A percentile compares a stretch with the other conserved stretches of the same genome.
Evolutionary conservation across 2,113 vertebrate genomes (phyloP).

Genomic region (Megaleporinus macrocephalus): DNA sequence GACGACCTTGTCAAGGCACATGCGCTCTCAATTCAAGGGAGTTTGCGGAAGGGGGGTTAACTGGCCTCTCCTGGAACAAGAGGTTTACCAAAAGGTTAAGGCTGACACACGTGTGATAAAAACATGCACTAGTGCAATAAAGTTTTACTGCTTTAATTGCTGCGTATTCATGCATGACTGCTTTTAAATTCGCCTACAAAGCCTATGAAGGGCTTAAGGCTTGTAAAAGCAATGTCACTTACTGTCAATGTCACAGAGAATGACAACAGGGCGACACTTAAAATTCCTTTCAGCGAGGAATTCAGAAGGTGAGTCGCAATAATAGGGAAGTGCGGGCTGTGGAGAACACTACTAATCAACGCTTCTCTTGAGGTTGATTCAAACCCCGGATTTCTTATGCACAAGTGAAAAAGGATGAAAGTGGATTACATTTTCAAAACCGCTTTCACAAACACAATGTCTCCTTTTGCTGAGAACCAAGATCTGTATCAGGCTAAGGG

Average conservation of each 20-base stretch:
- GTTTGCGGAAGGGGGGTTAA: neutral
- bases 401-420: too few species aligned
- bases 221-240: constrained; percentile 33
- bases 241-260: constrained; percentile 7
- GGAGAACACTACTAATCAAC: neutral
- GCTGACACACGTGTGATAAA: constrained; percentile 69
- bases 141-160: constrained; percentile 68
- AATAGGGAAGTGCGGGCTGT: neutral
- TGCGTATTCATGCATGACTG: constrained; percentile 64
- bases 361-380: neutral
- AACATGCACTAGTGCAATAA: constrained; percentile 64
- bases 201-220: constrained; percentile 33
- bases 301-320: neutral
- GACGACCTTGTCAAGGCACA: neutral
- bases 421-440: too few species aligned
- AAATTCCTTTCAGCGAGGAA: neutral
- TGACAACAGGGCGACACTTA: neutral
- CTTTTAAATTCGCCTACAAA: constrained; percentile 62
- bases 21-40: neutral
- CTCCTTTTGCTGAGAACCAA: too few species aligned
- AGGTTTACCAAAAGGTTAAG: constrained; percentile 37
- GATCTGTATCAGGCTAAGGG: too few species aligned
- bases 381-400: neutral
- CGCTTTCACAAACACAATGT: too few species aligned
- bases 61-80: neutral